A percentile compares a stretch with the other conserved stretches of the same genome.
These are phyloP conservation scores for Cirrhinus molitorella DNA, from an alignment of 2,797 vertebrate species.

Conservation along the genomic window DNA sequence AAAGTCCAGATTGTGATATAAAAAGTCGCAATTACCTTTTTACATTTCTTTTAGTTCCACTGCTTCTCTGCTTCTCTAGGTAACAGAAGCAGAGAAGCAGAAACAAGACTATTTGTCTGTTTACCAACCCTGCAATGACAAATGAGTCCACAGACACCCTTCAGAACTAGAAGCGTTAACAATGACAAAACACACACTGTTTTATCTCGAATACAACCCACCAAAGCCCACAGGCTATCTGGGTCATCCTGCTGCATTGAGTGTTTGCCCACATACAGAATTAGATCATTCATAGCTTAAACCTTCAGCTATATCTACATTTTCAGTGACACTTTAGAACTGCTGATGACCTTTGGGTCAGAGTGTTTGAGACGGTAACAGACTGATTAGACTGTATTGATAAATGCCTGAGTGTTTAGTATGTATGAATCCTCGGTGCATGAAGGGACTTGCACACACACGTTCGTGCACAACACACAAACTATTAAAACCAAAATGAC, in stretches of 20 bases:
- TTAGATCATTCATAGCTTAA: constrained; percentile 25
- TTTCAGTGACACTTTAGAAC: constrained; percentile 7
- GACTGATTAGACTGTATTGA: constrained; percentile 17
- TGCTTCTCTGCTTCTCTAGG: no score
- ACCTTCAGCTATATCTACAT: background rate
- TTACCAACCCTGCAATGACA: constrained; percentile 64
- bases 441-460: constrained; percentile 49
- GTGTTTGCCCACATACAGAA: constrained; percentile 7
- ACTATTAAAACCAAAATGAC: constrained; percentile 68
- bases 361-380: background rate
- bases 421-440: constrained; percentile 42
- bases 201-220: constrained; percentile 53
- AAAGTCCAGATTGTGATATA: background rate
- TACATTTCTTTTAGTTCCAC: constrained; percentile 49
- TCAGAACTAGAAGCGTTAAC: constrained; percentile 65
- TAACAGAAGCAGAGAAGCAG: constrained; percentile 65
- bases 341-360: constrained; percentile 19
- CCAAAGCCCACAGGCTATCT: constrained; percentile 49
- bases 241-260: constrained; percentile 37
- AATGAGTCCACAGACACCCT: constrained; percentile 66
- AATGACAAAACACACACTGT: constrained; percentile 46
- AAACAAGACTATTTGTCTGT: constrained; percentile 68
- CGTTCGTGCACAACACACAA: constrained; percentile 46
- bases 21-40: background rate
- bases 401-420: constrained; percentile 20